These are phyloP conservation scores for Dicyrtomina minuta DNA, from an alignment of 2,888 invertebrate genomes.

Conservation along the genomic window DNA sequence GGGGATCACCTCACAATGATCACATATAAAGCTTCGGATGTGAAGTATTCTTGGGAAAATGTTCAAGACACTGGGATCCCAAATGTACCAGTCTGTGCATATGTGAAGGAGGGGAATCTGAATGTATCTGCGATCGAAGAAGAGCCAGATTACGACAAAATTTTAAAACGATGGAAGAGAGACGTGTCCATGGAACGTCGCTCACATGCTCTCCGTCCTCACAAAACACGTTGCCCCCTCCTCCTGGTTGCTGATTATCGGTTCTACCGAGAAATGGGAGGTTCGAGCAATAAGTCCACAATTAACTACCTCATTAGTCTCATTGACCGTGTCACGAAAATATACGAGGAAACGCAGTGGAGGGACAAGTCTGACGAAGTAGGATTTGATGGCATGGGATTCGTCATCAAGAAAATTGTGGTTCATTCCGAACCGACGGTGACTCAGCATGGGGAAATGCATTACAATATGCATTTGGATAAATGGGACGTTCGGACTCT, in stretches of 20 bases:
- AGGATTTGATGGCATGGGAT: conserved; percentile 80
- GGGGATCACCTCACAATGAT: conserved; percentile 83
- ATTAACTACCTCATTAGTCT: conserved; percentile 95
- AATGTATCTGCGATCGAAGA: conserved; percentile 33
- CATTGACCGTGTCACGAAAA: conserved; percentile 93
- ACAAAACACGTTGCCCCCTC: conserved; percentile 86
- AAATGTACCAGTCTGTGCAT: conserved; percentile 57
- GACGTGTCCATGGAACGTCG: conserved; percentile 50
- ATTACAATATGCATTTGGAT: conserved; percentile 86
- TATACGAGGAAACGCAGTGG: conserved; percentile 92
- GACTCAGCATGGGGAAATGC: conserved; percentile 82
- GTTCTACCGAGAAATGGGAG: conserved; percentile 94
- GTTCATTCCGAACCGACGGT: conserved; percentile 88
- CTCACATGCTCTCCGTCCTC: no score
- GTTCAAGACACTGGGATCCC: conserved; percentile 56
- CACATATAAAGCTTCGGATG: conserved; percentile 83
- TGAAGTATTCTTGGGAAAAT: conserved; percentile 77
- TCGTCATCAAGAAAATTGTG: conserved; percentile 90
- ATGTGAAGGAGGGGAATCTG: conserved; percentile 74
- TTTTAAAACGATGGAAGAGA: conserved; percentile 50
- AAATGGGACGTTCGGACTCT: conserved; percentile 89
- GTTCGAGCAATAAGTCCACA: conserved; percentile 87
- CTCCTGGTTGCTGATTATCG: conserved; percentile 91
- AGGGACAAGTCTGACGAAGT: conserved; percentile 82
- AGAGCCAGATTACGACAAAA: conserved; percentile 49